phyloP scores from a whole-genome alignment of 2,113 vertebrate genomes.

The Caranx ignobilis region DNA sequence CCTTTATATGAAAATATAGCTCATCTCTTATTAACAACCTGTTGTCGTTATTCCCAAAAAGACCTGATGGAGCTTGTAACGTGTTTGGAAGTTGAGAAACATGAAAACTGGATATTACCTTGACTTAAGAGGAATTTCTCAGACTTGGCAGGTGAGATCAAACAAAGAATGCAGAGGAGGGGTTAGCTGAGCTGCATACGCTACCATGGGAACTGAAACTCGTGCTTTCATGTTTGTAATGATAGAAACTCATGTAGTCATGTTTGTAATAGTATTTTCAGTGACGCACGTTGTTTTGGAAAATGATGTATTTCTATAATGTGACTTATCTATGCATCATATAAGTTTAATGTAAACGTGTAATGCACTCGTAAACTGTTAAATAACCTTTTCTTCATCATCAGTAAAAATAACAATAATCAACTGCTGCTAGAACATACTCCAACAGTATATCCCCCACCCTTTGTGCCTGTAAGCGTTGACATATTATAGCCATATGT shows the following conservation, averaged over 20 bases:
- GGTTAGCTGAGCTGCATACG: constrained; percentile 14
- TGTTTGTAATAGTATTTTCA: constrained; percentile 27
- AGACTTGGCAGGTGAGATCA: constrained; percentile 35
- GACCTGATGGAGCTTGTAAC: constrained; percentile 8
- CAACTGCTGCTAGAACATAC: constrained; percentile 48
- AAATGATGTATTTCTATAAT: neutral
- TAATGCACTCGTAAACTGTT: neutral
- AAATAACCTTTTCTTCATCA: neutral
- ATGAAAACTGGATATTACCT: constrained; percentile 29
- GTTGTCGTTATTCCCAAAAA: constrained; percentile 2
- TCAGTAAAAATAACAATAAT: constrained; percentile 20
- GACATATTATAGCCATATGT: constrained; percentile 74
- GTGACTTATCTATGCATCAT: neutral
- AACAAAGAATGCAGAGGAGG: constrained; percentile 43
- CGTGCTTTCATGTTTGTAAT: constrained; percentile 30
- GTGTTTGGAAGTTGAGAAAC: constrained; percentile 14
- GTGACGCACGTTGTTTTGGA: neutral
- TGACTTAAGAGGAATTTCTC: constrained; percentile 36
- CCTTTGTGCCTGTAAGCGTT: constrained; percentile 52
- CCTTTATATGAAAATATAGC: constrained; percentile 17
- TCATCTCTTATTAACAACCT: constrained; percentile 17
- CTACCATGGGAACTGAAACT: constrained; percentile 24
- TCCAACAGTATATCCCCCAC: constrained; percentile 63
- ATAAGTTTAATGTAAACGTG: neutral
- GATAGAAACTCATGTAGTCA: constrained; percentile 16